A percentile compares a stretch with the other conserved stretches of the same genome.
Conservation (phyloP, 2,113 vertebrate genomes). For the Chrysochloris asiatica region DNA sequence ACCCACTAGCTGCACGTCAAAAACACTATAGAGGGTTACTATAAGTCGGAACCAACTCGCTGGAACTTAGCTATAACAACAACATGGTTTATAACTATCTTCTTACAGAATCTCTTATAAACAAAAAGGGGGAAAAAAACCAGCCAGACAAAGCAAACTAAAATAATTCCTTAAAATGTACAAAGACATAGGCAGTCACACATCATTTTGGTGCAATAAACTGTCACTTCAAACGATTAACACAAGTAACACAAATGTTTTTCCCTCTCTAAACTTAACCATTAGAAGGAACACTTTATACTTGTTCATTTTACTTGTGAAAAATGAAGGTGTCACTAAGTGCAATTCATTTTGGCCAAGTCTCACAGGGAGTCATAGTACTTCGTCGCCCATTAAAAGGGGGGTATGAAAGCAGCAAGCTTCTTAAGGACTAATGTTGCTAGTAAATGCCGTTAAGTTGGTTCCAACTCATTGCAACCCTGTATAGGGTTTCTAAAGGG, state of each 20-base stretch:
- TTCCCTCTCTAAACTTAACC: background rate
- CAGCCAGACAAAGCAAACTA: background rate
- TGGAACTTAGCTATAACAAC: too few relatives aligned
- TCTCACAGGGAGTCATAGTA: background rate
- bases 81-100: background rate
- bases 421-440: background rate
- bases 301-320: background rate
- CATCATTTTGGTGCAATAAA: background rate
- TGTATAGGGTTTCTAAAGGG: too few relatives aligned
- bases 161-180: background rate
- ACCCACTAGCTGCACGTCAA: too few relatives aligned
- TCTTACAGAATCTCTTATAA: background rate
- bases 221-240: background rate
- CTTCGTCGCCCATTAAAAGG: background rate
- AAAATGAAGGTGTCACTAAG: too few relatives aligned
- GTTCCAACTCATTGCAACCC: too few relatives aligned
- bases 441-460: too few relatives aligned
- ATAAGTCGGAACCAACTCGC: too few relatives aligned
- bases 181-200: background rate
- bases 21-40: too few relatives aligned
- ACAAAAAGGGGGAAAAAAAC: background rate
- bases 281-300: background rate
- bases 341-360: background rate
- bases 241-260: background rate
- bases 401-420: background rate